Conservation (phyloP, 2,888 invertebrate species). For the Nephrotoma guestfalica region DNA sequence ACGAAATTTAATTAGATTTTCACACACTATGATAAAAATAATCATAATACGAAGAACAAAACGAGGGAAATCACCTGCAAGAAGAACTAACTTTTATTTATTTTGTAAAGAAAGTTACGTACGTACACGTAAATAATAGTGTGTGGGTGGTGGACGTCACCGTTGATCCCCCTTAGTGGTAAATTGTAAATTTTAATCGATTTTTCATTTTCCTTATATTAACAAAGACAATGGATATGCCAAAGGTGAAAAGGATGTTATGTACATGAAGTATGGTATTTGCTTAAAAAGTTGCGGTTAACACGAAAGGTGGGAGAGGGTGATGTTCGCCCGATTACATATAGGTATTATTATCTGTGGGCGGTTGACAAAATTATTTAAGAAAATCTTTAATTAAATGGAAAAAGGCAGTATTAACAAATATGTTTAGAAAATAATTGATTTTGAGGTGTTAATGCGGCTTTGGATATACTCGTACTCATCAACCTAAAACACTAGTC, state of each 20-base stretch:
- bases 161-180: background rate
- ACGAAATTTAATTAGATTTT: background rate
- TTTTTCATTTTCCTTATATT: background rate
- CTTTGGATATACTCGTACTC: no score
- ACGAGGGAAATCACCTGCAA: background rate
- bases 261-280: background rate
- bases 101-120: background rate
- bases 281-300: background rate
- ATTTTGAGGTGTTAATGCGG: no score
- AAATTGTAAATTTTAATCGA: background rate
- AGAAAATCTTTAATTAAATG: no score
- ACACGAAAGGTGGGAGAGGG: background rate
- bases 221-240: background rate
- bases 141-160: background rate
- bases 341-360: no score
- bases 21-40: background rate
- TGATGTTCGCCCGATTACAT: no score
- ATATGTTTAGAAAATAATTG: no score
- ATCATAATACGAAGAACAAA: background rate
- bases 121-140: background rate
- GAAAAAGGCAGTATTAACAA: no score
- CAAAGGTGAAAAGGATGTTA: background rate
- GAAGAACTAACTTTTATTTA: background rate
- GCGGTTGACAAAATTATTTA: background rate
- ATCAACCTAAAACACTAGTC: no score